phyloP scores from a whole-genome alignment of 2,888 invertebrate species.

The Antitype chi region DNA sequence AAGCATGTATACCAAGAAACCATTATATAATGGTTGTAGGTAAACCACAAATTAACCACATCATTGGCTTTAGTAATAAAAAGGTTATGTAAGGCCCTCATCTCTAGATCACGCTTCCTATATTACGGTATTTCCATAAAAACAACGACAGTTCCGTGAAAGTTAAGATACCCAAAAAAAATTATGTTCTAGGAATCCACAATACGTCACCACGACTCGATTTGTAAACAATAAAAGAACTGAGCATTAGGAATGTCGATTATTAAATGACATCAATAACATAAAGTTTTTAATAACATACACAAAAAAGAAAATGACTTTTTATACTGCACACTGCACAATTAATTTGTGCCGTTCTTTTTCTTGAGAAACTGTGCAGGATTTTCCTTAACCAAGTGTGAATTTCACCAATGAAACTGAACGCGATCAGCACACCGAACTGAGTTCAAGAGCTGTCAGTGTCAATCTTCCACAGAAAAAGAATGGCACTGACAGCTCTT shows the following conservation, averaged over 20 bases:
- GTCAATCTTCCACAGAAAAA: no score
- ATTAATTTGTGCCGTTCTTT: not conserved
- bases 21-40: slow-evolving; percentile 2
- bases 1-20: slow-evolving; percentile 15
- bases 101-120: not conserved
- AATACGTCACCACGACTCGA: not conserved
- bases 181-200: not conserved
- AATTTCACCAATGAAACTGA: no score
- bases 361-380: not conserved
- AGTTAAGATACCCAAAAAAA: not conserved
- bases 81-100: not conserved
- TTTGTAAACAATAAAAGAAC: not conserved
- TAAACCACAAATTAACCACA: slow-evolving; percentile 39
- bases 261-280: not conserved
- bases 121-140: no score
- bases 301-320: no score
- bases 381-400: not conserved
- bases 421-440: no score
- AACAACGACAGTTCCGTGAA: not conserved
- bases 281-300: not conserved
- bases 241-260: not conserved
- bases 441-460: no score
- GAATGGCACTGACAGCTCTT: no score
- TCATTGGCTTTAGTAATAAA: slow-evolving; percentile 26
- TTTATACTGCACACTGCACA: no score